A percentile compares a stretch with the other conserved stretches of the same genome.
These are phyloP conservation scores for Phodopus roborovskii DNA, from an alignment of 2,113 vertebrate genomes.

Conservation along the genomic window DNA sequence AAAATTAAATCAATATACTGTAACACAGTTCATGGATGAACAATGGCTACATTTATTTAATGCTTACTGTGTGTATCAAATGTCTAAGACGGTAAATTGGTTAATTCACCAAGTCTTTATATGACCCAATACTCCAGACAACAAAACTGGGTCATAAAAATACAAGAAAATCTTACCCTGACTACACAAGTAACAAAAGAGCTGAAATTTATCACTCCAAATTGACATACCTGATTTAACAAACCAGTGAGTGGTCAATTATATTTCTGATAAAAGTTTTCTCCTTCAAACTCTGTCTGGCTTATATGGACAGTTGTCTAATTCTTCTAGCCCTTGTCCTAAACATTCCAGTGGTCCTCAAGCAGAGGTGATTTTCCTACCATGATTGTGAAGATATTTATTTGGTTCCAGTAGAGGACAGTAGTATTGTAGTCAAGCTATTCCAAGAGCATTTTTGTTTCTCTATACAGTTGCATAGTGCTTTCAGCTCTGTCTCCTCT, in stretches of 20 bases:
- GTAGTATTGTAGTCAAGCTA: neutral
- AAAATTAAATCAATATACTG: neutral
- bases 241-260: neutral
- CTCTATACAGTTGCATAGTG: neutral
- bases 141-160: neutral
- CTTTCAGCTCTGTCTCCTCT: too few species aligned
- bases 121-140: neutral
- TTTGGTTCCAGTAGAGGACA: neutral
- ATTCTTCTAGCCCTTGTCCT: neutral
- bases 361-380: neutral
- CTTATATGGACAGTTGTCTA: neutral
- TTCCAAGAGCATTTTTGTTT: neutral
- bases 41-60: neutral
- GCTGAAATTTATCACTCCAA: neutral
- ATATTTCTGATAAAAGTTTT: neutral
- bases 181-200: neutral
- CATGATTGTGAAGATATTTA: neutral
- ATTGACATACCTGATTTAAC: neutral
- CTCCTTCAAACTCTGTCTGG: neutral
- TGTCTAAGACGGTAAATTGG: neutral
- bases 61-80: neutral
- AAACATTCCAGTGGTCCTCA: neutral
- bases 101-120: neutral
- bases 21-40: neutral
- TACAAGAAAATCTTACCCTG: neutral